Conservation (phyloP, 2,888 invertebrate genomes). For the Athalia cordata region DNA sequence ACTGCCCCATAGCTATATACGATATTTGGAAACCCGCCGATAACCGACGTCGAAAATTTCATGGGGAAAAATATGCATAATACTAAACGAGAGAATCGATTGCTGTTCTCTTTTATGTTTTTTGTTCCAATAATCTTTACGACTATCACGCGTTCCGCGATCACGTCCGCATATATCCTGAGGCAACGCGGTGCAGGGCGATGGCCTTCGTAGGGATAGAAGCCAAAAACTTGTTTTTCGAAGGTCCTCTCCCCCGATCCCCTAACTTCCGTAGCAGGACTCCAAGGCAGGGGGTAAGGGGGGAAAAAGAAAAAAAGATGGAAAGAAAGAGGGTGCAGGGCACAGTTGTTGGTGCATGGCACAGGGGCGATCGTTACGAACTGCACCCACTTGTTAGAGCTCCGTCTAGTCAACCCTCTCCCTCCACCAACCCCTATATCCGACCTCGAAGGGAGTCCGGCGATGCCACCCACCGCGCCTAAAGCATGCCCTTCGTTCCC, state of each 20-base stretch:
- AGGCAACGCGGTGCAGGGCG: neutral
- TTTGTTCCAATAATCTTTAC: too few species aligned
- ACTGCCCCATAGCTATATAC: too few species aligned
- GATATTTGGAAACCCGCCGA: too few species aligned
- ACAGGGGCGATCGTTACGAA: constrained; percentile 63
- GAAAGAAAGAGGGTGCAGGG: constrained; percentile 14
- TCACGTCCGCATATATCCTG: neutral
- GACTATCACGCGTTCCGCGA: neutral
- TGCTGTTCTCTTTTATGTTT: too few species aligned
- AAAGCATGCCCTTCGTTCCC: neutral
- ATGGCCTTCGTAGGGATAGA: constrained; percentile 3
- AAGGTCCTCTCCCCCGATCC: neutral
- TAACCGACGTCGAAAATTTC: too few species aligned
- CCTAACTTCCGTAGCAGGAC: constrained; percentile 3
- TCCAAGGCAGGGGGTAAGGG: neutral
- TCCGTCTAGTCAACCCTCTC: constrained; percentile 53
- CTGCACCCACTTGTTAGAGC: constrained; percentile 67
- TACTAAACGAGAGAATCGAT: too few species aligned
- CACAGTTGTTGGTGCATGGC: constrained; percentile 55
- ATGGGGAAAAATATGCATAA: too few species aligned
- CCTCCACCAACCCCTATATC: constrained; percentile 4
- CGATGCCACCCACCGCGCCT: constrained; percentile 45
- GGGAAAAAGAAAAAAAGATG: neutral
- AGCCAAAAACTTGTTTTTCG: constrained; percentile 32
- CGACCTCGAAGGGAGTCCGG: constrained; percentile 34